A percentile compares a stretch with the other conserved stretches of the same genome.
These are phyloP conservation scores for Phrynocephalus versicolor DNA, from an alignment of 2,113 vertebrate genomes.

Conservation along the genomic window DNA sequence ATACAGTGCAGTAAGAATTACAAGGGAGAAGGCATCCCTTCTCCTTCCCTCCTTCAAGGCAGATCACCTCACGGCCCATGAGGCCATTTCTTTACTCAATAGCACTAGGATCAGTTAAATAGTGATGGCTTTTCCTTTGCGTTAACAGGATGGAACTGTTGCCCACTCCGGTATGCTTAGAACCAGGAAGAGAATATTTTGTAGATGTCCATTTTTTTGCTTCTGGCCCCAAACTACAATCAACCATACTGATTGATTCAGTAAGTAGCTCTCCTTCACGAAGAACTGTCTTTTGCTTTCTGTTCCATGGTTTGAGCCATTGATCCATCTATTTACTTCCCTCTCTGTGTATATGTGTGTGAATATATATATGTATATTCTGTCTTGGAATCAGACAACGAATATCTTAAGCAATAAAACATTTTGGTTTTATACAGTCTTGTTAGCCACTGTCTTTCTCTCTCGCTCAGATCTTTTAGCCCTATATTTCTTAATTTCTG, in stretches of 20 bases:
- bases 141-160: slow-evolving; percentile 75
- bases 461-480: background rate
- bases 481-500: background rate
- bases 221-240: slow-evolving; percentile 48
- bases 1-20: background rate
- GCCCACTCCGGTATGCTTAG: slow-evolving; percentile 78
- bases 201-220: slow-evolving; percentile 81
- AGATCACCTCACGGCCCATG: no score
- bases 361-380: background rate
- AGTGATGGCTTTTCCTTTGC: slow-evolving; percentile 35
- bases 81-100: background rate
- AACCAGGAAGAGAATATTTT: slow-evolving; percentile 73
- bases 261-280: slow-evolving; percentile 72
- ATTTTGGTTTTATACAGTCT: background rate
- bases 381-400: background rate
- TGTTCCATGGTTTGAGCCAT: background rate
- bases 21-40: background rate
- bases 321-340: background rate
- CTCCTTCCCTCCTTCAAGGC: background rate
- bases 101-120: background rate
- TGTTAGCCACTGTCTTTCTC: background rate
- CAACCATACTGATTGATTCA: slow-evolving; percentile 84
- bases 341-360: background rate
- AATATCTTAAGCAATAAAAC: background rate
- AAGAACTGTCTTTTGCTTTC: background rate